phyloP scores from a whole-genome alignment of 2,797 vertebrate species.

The Dermochelys coriacea region DNA sequence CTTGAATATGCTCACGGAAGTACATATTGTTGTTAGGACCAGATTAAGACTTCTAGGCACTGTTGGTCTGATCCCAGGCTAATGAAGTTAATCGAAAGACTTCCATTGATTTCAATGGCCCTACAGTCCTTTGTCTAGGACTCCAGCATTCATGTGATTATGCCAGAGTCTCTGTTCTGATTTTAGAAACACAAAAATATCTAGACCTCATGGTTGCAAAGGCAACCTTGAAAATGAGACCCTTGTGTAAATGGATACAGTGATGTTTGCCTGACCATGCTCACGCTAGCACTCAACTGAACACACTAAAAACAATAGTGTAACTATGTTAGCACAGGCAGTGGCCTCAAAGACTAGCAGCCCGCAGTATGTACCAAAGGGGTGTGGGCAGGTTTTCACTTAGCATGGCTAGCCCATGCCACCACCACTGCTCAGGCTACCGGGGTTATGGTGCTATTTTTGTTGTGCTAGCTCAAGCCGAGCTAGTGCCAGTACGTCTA shows the following conservation, averaged over 20 bases:
- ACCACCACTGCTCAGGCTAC: no score
- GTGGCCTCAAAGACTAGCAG: no score
- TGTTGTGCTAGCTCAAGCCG: no score
- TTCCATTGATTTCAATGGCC: neutral
- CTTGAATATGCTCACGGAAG: neutral
- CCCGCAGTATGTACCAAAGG: no score
- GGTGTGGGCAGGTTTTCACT: no score
- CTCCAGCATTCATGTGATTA: constrained; percentile 5
- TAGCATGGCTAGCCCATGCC: no score
- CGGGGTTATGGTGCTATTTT: no score
- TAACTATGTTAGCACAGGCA: no score
- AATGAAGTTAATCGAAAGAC: neutral
- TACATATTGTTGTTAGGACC: neutral
- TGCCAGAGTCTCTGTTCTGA: neutral
- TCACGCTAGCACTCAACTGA: no score
- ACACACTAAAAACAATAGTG: no score
- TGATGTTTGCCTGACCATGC: neutral
- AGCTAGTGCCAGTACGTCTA: no score
- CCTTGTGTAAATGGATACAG: neutral
- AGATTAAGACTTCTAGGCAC: neutral
- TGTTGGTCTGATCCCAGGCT: neutral
- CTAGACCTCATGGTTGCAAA: neutral
- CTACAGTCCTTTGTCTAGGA: neutral
- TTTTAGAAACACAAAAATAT: neutral
- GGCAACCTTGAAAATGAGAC: neutral